A percentile compares a stretch with the other conserved stretches of the same genome.
phyloP scores from a whole-genome alignment of 2,888 invertebrate genomes.

The Mesochorus sp. region DNA sequence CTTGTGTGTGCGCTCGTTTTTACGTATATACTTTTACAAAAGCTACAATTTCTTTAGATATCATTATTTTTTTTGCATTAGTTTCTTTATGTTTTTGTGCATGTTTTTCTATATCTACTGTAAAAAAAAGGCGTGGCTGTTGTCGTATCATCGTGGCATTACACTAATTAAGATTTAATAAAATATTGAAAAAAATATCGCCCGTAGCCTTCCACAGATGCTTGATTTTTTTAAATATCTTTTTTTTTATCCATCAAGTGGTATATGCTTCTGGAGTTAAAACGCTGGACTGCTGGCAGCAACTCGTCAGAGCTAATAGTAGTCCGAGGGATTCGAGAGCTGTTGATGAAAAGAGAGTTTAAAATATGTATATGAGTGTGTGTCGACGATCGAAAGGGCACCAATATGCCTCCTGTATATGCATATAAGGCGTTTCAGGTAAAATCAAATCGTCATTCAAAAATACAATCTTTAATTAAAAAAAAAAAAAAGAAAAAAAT shows the following conservation, averaged over 20 bases:
- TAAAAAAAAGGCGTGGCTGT: too few species aligned
- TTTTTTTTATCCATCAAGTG: conserved; percentile 18
- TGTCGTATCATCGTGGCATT: too few species aligned
- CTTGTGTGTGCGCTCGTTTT: too few species aligned
- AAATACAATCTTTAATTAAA: too few species aligned
- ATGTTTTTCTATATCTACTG: too few species aligned
- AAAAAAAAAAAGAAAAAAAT: too few species aligned
- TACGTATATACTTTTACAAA: neutral
- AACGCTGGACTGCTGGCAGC: conserved; percentile 25
- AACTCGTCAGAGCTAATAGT: conserved; percentile 2
- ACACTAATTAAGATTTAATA: neutral
- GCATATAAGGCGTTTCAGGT: neutral
- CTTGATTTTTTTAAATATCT: neutral
- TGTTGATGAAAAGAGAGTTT: conserved; percentile 45
- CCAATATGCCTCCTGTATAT: conserved; percentile 19
- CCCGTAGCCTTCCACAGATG: neutral
- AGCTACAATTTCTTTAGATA: too few species aligned
- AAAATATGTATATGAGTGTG: conserved; percentile 5
- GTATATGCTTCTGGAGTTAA: conserved; percentile 46
- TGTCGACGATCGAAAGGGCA: conserved; percentile 42
- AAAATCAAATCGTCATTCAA: too few species aligned
- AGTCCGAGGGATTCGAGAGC: conserved; percentile 27
- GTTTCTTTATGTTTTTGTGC: neutral
- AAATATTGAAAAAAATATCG: neutral
- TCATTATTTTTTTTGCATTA: conserved; percentile 48